These are phyloP conservation scores for Sterna hirundo DNA, from an alignment of 2,113 vertebrate genomes.

Conservation along the genomic window DNA sequence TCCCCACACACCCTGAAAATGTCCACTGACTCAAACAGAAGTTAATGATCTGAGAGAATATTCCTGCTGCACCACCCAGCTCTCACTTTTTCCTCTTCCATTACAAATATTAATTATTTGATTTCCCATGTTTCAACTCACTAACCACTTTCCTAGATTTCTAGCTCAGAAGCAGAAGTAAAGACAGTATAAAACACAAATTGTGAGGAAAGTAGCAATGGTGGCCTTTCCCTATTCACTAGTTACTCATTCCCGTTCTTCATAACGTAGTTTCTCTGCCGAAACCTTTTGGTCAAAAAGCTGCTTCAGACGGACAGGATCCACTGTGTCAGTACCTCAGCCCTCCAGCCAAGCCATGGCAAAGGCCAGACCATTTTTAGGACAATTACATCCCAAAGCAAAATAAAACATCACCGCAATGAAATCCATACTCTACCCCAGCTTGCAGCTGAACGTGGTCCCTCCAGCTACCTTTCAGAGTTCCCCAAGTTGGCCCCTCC, in stretches of 20 bases:
- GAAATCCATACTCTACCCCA: background rate
- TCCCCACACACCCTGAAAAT: background rate
- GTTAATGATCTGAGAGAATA: background rate
- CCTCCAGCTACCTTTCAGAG: background rate
- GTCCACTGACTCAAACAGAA: background rate
- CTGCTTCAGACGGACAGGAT: background rate
- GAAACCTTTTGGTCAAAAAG: background rate
- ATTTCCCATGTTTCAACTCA: background rate
- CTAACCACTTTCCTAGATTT: background rate
- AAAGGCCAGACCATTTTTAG: background rate
- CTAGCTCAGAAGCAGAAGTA: background rate
- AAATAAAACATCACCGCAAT: background rate
- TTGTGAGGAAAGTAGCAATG: background rate
- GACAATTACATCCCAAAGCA: background rate
- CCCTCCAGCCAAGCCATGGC: background rate
- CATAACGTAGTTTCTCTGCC: background rate
- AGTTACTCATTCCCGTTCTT: background rate
- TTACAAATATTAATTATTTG: background rate
- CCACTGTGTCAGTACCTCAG: background rate
- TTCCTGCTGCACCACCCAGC: background rate
- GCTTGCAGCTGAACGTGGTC: background rate
- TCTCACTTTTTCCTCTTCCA: background rate
- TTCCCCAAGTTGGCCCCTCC: rapidly evolving
- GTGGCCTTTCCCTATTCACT: background rate
- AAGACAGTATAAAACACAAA: background rate